Evolutionary conservation across 2,113 vertebrate species (phyloP), one percentile per base, ranked within the genome.

Genomic region (Hippolais icterina): DNA sequence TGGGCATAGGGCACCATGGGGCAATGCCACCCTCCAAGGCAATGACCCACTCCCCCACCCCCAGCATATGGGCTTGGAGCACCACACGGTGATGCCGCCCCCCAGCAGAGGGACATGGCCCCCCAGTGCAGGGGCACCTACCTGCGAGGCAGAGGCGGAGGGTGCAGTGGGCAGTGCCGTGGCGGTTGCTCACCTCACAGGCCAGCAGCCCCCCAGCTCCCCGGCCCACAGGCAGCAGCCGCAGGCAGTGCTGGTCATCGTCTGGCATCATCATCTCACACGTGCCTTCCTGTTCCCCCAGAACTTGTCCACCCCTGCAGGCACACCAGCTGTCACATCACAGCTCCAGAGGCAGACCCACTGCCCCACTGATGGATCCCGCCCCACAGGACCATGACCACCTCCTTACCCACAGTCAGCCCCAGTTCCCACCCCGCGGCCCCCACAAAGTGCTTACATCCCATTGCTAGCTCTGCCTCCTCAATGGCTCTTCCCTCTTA

Each of bases 191-290:
- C 72, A 99, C 99, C 54, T 98, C 96, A 74, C 99, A 99, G 86
- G 93, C 82, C 89, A 99, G 97, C n/a, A 98, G 95, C 54, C 99
- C 99, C 0, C 97, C 41, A 1, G 99, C 98, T 31, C 96, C 93
- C n/a, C 28, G 97, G 94, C 98, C 98, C 89, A 99, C 98, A 11
- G 88, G 96, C 89, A 98, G 97, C 85, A 99, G 97, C 89, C 90
- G 98, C 89, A 99, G 98, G 9, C 98, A 98, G 97, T 99, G 99
- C 95, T 99, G 99, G 96, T 99, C 98, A 0, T 99, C 99, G 3
- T 99, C 99, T 0, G 98, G 99, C 98, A 99, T 99, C 49, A 82
- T 98, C 98, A 99, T 97, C 97, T 99, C 99, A 1, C 98, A 99
- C 3, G 96, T 53, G 41, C 98, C 98, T 1, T 98, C 97, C 70